These are phyloP conservation scores for Leptinotarsa rubiginosa DNA, from an alignment of 2,888 invertebrate species.

Conservation along the genomic window DNA sequence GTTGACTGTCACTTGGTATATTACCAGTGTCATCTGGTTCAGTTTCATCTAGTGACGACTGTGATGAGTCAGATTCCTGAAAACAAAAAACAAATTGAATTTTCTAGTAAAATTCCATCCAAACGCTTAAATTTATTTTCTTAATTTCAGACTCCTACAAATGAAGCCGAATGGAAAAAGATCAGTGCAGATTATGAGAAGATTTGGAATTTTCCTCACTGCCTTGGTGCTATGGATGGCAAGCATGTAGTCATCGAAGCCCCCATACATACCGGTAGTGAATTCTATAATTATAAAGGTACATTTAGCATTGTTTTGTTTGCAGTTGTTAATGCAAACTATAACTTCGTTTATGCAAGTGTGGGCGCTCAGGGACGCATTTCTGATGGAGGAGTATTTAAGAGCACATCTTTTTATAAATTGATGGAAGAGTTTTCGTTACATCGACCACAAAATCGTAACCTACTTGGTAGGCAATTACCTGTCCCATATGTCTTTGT, in stretches of 20 bases:
- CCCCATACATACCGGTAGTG: conserved; percentile 5
- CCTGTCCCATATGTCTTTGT: no score
- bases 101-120: conserved; percentile 14
- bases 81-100: conserved; percentile 5
- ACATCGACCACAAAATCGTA: no score
- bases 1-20: conserved; percentile 1
- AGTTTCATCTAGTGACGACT: conserved; percentile 26
- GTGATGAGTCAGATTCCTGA: conserved; percentile 25
- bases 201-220: conserved; percentile 23
- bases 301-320: conserved; percentile 25
- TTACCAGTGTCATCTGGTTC: conserved; percentile 27
- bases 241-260: no score
- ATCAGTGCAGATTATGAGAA: background rate
- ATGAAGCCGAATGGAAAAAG: conserved; percentile 25
- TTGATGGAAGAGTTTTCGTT: background rate
- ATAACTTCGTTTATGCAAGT: no score
- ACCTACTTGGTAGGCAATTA: no score
- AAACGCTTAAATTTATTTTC: conserved; percentile 14
- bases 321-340: conserved; percentile 24
- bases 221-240: conserved; percentile 5
- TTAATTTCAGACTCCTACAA: conserved; percentile 22
- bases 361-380: no score
- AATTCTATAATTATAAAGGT: conserved; percentile 28
- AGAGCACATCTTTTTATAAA: background rate
- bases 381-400: background rate